Evolutionary conservation across 1,140 invertebrate species (phyloP).

Genomic region (Saxidomus purpurata): DNA sequence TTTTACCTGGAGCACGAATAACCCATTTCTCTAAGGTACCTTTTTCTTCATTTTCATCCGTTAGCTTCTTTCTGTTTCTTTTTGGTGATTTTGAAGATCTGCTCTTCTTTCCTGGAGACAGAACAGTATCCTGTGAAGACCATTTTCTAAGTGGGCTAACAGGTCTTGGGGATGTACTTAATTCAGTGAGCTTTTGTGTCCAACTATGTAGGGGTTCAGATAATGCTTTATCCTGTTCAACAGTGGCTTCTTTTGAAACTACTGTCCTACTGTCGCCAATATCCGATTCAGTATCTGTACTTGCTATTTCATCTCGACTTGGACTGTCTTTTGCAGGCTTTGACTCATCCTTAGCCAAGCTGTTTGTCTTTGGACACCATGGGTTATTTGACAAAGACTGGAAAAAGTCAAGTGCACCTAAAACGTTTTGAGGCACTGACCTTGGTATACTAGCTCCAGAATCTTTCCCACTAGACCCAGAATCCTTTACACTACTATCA

Average conservation of each 20-base stretch:
- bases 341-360: neutral
- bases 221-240: neutral
- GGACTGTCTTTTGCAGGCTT: neutral
- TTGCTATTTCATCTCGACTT: neutral
- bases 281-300: neutral
- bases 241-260: neutral
- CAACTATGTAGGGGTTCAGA: constrained; percentile 68
- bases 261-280: neutral
- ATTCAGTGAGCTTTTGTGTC: constrained; percentile 67
- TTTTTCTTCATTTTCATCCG: constrained; percentile 39
- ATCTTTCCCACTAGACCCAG: neutral
- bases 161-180: constrained; percentile 58
- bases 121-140: neutral
- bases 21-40: constrained; percentile 75
- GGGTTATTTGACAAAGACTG: constrained; percentile 3
- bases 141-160: constrained; percentile 10
- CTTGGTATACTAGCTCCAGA: neutral
- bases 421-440: constrained; percentile 54
- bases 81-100: constrained; percentile 67
- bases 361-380: neutral
- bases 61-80: constrained; percentile 42
- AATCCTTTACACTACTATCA: neutral
- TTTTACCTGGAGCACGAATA: constrained; percentile 65
- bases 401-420: constrained; percentile 10
- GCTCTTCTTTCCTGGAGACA: constrained; percentile 11